Base-by-base conservation (phyloP, 2,888 invertebrate genomes). In the Netelia melanura region DNA sequence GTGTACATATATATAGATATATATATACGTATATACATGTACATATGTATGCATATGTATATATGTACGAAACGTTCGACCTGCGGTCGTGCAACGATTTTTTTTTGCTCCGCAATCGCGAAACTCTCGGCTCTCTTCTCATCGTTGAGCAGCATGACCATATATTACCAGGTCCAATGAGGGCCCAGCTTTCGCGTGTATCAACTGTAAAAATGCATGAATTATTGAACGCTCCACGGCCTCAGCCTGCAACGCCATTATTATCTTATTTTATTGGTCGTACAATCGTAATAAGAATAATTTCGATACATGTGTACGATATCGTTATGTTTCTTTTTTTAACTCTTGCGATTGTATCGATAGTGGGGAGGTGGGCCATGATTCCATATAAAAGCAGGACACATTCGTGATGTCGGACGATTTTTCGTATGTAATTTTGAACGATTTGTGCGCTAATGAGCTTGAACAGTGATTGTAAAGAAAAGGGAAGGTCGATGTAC, bases 201-300 rank as follows among this genome's bases (percentile, higher is more conserved):
- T 58, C 72, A 75, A 85, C 85, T 83, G 86, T 85, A 86, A 86
- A 86, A 86, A 85, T 79, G 80, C 78, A 85, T 86, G 86, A 86
- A 85, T 86, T 86, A 86, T 86, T 83, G 78, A 86, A 83, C 78
- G 81, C 75, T 72, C 30, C 74, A 48, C 52, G 67, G 81, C 67
- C 61, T 64, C 78, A 76, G 62, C 79, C 56, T 58, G 79, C 75
- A 76, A 79, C 75, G 79, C 84, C 83, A 83, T 85, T 85, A 86
- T 86, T 86, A 86, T 85, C 83, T 86, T 83, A 86, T 86, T 86
- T 86, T 86, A 86, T 86, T 83, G 82, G 78, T 71, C 83, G 78
- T 81, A 83, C 86, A 86, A 86, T 85, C 86, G 86, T 83, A 81
- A 85, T 86, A 77, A 80, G 84, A 85, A 86, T 85, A 81, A 86